Evolutionary conservation across 2,888 invertebrate species (phyloP).

Genomic region (Ophonus ardosiacus): DNA sequence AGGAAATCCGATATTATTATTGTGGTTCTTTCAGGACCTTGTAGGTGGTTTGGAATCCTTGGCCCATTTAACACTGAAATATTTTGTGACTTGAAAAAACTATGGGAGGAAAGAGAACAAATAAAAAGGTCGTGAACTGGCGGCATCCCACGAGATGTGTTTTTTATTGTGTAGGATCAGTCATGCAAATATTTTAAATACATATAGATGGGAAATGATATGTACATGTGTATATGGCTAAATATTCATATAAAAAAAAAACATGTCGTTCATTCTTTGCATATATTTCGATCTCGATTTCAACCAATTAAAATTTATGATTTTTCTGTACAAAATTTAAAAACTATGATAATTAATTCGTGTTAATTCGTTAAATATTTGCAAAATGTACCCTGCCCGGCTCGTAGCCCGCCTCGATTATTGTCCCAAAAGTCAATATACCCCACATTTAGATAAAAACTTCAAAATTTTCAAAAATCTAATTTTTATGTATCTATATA

Average conservation of each 20-base stretch:
- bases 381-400: too few species aligned
- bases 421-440: too few species aligned
- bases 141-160: constrained; percentile 20
- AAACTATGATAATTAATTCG: too few species aligned
- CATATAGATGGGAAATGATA: neutral
- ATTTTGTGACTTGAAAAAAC: constrained; percentile 7
- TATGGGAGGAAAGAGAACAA: constrained; percentile 26
- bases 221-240: neutral
- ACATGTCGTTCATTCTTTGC: neutral
- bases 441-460: too few species aligned
- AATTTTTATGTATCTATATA: too few species aligned
- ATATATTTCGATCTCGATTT: neutral
- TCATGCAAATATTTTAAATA: constrained; percentile 19
- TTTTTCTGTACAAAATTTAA: too few species aligned
- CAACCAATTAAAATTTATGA: neutral
- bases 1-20: constrained; percentile 21
- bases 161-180: constrained; percentile 36
- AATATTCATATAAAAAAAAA: neutral
- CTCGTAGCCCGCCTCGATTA: too few species aligned
- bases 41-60: constrained; percentile 14
- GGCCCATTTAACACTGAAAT: constrained; percentile 42
- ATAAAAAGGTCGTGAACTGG: constrained; percentile 31
- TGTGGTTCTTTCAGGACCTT: constrained; percentile 26
- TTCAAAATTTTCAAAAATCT: too few species aligned
- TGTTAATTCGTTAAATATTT: too few species aligned